Base-by-base conservation (phyloP, 1,140 invertebrate species). In the Kradibia gibbosae region DNA sequence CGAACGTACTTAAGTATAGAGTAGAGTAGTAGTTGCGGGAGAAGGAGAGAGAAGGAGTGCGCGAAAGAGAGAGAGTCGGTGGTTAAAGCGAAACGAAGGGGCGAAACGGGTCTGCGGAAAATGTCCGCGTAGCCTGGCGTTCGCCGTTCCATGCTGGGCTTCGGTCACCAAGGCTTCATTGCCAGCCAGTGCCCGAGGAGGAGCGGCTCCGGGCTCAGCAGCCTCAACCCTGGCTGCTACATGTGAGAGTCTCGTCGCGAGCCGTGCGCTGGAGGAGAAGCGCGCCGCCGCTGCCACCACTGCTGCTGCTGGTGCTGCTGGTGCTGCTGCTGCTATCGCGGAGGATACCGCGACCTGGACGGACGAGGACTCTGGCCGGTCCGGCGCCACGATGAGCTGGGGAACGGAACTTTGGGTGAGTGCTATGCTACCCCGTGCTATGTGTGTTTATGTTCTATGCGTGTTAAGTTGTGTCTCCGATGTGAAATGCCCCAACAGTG, bases 331-430 rank as follows among this genome's bases (percentile, higher is more conserved):
- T n/a, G n/a, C n/a, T n/a, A 60, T 62, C 34, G 42, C 73, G 62
- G 80, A 65, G 75, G 71, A 65, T 34, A 82, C 78, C 77, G 74
- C 81, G 80, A 82, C 34, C 75, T 73, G 55, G 17, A 75, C 25
- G 50, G 81, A 82, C 42, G 81, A 82, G 50, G 81, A 82, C 42
- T 76, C 78, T 20, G 25, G 76, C 81, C 81, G 81, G 81, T 71
- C 81, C 81, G 76, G 73, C 77, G 86, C 86, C 79, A 90, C 85
- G 86, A 90, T 91, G 89, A 92, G 91, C 88, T 92, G 92, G 92
- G 92, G 92, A 85, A 92, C 88, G 81, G 91, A 92, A 86, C 87
- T 92, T 85, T 92, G 91, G 91, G 92, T 92, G 85, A 92, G 92
- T 92, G 57, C 20, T 17, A 11, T 22, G 50, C 5, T 48, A 48